Evolutionary conservation across 2,797 vertebrate genomes (phyloP).

Genomic region (Thamnophis elegans): DNA sequence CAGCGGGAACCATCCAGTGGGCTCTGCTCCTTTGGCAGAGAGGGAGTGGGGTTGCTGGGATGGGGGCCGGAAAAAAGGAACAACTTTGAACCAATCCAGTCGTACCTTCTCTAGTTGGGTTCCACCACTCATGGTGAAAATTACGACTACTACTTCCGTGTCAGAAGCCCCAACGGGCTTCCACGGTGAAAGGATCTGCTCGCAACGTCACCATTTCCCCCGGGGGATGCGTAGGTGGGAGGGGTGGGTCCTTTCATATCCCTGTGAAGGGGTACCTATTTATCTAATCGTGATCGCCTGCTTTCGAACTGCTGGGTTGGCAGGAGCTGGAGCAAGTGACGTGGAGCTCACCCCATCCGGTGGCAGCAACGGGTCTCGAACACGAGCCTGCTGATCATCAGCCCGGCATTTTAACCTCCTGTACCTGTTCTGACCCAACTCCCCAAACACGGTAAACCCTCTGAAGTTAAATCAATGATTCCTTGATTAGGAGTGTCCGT

Average conservation of each 20-base stretch:
- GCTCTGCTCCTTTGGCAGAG: neutral
- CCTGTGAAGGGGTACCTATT: neutral
- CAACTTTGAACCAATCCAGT: neutral
- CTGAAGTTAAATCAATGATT: too few species aligned
- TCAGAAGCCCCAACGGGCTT: neutral
- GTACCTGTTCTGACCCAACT: too few species aligned
- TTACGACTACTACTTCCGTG: neutral
- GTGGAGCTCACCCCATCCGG: neutral
- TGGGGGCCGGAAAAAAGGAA: too few species aligned
- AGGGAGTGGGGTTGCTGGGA: neutral
- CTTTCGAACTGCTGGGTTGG: neutral
- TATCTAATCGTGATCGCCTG: neutral
- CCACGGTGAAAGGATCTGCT: neutral
- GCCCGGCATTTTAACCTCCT: too few species aligned
- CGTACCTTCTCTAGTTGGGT: neutral
- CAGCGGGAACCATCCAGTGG: conserved; percentile 11
- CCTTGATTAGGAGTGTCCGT: too few species aligned
- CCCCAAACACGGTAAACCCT: too few species aligned
- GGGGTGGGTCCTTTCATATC: neutral
- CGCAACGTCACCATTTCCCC: neutral
- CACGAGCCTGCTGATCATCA: neutral
- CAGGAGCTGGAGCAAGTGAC: neutral
- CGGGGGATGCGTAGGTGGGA: neutral
- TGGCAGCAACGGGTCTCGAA: neutral
- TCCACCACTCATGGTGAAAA: neutral